Evolutionary conservation across 2,888 invertebrate genomes (phyloP), one percentile per base, ranked within the genome.

Genomic region (Erpobdella octoculata): DNA sequence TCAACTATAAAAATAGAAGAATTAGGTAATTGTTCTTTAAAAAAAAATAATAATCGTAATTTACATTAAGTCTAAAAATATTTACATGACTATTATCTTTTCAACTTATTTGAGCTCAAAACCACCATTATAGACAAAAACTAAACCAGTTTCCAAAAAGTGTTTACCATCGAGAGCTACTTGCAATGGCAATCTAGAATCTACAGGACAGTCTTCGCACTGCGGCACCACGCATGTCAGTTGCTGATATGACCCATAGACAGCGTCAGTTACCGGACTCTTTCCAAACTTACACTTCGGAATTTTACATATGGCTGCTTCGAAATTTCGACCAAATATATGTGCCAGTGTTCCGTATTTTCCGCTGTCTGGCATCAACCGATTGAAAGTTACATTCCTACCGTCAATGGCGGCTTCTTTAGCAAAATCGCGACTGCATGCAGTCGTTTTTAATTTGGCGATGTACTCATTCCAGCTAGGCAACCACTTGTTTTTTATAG

Each of bases 381-480:
- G 38, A n/a, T 1, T 53, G 58, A 69, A 69, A 31, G 41, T 28
- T n/a, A 69, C 36, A 2, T 41, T 46, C 6, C 64, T 58, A 18
- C 53, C 67, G 38, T 67, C 72, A 2, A 8, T 41, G 5, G 66
- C 25, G 33, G 36, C 61, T 12, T 70, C 71, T 2, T 36, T 15
- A 12, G 38, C 31, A 18, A 37, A 67, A 21, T 64, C 37, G 15
- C 53, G 65, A 21, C 66, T 35, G 59, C 77, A 78, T 12, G 75
- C 75, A 41, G 33, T 69, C 1, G 1, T 46, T 36, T 73, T 73
- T 35, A 71, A 72, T 1, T 71, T 66, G 3, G 28, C 31, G 6
- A 78, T 76, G 71, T 72, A 78, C 9, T 35, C 53, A 21, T 73
- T 25, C 77, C 77, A 78, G 12, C 41, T n/a, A 33, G 73, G 73